A percentile compares a stretch with the other conserved stretches of the same genome.
Evolutionary conservation across 2,888 invertebrate genomes (phyloP).

Genomic region (Pammene fasciana): DNA sequence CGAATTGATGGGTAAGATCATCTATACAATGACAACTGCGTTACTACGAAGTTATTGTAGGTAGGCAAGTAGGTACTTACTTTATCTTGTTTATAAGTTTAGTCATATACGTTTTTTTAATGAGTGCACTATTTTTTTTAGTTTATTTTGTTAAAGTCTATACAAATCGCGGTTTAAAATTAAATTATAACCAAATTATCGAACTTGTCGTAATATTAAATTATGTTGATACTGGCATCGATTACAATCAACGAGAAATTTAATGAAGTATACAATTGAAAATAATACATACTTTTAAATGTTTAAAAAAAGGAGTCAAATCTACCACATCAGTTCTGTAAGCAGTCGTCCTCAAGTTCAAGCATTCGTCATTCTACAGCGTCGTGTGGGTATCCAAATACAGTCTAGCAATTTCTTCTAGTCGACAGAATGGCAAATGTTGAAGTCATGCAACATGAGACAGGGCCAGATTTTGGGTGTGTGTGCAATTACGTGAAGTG

Average conservation of each 20-base stretch:
- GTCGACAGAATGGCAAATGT: conserved; percentile 79
- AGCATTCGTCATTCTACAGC: conserved; percentile 59
- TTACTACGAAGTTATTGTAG: conserved; percentile 9
- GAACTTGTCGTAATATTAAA: too few species aligned
- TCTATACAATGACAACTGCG: conserved; percentile 3
- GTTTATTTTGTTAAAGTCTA: too few species aligned
- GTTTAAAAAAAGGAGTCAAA: conserved; percentile 53
- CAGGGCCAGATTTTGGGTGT: conserved; percentile 59
- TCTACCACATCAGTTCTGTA: conserved; percentile 64
- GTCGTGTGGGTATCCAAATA: conserved; percentile 68
- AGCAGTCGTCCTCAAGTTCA: conserved; percentile 66
- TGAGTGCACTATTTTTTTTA: too few species aligned
- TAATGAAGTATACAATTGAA: too few species aligned
- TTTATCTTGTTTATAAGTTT: too few species aligned
- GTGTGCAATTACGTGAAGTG: conserved; percentile 61
- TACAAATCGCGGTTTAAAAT: too few species aligned
- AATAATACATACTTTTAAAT: background rate
- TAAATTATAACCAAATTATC: too few species aligned
- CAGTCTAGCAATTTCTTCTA: conserved; percentile 75
- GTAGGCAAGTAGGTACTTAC: too few species aligned
- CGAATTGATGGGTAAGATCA: too few species aligned
- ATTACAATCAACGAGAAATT: too few species aligned
- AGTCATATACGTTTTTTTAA: too few species aligned
- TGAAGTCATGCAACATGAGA: conserved; percentile 63
- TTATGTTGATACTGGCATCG: too few species aligned